Conservation (phyloP, 2,888 invertebrate genomes). For the Ctena decussata region DNA sequence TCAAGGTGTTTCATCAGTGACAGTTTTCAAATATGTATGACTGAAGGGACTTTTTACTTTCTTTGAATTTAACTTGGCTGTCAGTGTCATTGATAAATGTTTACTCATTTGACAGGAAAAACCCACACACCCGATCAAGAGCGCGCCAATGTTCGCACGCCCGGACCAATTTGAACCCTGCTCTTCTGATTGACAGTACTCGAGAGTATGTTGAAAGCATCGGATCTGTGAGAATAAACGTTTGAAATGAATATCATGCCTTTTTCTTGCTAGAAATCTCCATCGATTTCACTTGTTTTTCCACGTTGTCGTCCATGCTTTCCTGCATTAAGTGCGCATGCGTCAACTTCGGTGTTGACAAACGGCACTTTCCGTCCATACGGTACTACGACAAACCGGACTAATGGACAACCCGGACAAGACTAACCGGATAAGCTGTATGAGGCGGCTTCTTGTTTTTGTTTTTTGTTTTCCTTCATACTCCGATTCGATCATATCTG, state of each 20-base stretch:
- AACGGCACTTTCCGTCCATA: too few relatives aligned
- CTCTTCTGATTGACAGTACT: constrained; percentile 74
- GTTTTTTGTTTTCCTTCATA: too few relatives aligned
- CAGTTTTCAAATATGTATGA: too few relatives aligned
- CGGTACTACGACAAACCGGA: too few relatives aligned
- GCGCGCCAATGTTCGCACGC: constrained; percentile 67
- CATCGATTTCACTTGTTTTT: constrained; percentile 78
- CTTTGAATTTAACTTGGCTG: too few relatives aligned
- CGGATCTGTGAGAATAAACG: constrained; percentile 37
- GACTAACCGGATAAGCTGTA: too few relatives aligned
- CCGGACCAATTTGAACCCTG: constrained; percentile 72
- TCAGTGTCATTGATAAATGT: too few relatives aligned
- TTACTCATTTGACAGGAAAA: constrained; percentile 7
- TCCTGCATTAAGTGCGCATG: constrained; percentile 14
- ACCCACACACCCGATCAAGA: constrained; percentile 34
- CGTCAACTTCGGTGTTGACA: neutral
- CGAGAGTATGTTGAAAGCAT: constrained; percentile 80
- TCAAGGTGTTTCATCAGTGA: too few relatives aligned
- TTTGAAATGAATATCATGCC: constrained; percentile 82
- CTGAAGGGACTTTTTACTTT: too few relatives aligned
- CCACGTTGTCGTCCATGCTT: constrained; percentile 85
- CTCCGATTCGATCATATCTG: too few relatives aligned
- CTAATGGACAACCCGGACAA: too few relatives aligned
- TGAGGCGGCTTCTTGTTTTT: too few relatives aligned
- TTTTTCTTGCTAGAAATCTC: constrained; percentile 81